A percentile compares a stretch with the other conserved stretches of the same genome.
Evolutionary conservation across 1,140 invertebrate genomes (phyloP).

Genomic region (Achatina immaculata): DNA sequence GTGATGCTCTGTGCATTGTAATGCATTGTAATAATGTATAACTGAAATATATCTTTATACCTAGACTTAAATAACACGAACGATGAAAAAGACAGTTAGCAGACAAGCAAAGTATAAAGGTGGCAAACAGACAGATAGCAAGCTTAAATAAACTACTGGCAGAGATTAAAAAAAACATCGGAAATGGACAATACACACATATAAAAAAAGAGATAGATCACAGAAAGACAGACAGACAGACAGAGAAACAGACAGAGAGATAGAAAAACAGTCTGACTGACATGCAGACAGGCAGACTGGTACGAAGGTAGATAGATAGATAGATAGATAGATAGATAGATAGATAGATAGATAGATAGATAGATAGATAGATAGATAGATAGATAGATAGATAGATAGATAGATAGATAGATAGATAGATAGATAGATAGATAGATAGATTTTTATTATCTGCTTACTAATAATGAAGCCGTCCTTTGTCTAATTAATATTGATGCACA

Average conservation of each 20-base stretch:
- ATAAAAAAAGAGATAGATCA: not conserved
- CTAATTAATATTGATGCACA: too few relatives aligned
- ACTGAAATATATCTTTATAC: too few relatives aligned
- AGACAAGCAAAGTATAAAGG: too few relatives aligned
- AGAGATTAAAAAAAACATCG: too few relatives aligned
- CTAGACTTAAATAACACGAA: too few relatives aligned
- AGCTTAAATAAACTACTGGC: not conserved
- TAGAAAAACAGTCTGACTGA: not conserved
- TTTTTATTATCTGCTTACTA: too few relatives aligned
- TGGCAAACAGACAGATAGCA: not conserved
- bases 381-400: not conserved
- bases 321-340: conserved; percentile 4
- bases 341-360: conserved; percentile 4
- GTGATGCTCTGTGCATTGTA: too few relatives aligned
- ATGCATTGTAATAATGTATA: too few relatives aligned
- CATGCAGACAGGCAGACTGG: not conserved
- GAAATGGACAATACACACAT: not conserved
- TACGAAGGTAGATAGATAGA: not conserved
- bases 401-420: conserved; percentile 4
- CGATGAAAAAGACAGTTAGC: too few relatives aligned
- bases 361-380: conserved; percentile 4
- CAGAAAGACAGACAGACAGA: not conserved
- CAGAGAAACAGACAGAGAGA: not conserved
- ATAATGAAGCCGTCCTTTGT: too few relatives aligned
- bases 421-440: conserved; percentile 4